Conservation (phyloP, 1,140 invertebrate genomes). For the Lethrus apterus region DNA sequence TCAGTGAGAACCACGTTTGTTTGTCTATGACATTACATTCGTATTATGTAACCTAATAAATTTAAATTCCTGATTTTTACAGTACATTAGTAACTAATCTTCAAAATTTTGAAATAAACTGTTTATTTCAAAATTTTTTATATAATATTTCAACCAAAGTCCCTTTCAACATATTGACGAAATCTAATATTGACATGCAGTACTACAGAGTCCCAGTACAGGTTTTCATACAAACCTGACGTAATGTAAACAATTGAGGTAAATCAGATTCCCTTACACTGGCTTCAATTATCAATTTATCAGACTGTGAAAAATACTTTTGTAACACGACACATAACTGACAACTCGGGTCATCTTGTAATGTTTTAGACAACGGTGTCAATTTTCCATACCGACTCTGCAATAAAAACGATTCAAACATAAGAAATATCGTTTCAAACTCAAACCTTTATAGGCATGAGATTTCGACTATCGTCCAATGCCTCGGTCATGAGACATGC, state of each 20-base stretch:
- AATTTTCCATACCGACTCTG: slow-evolving; percentile 87
- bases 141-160: too few species aligned
- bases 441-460: slow-evolving; percentile 73
- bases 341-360: slow-evolving; percentile 93
- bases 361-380: slow-evolving; percentile 80
- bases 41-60: too few species aligned
- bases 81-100: too few species aligned
- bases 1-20: too few species aligned
- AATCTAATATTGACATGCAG: neutral
- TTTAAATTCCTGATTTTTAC: too few species aligned
- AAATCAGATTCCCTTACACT: slow-evolving; percentile 77
- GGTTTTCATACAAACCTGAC: slow-evolving; percentile 56
- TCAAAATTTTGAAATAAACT: too few species aligned
- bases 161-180: too few species aligned
- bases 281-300: slow-evolving; percentile 67
- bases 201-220: too few species aligned
- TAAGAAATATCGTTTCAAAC: neutral
- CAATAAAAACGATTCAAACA: slow-evolving; percentile 22
- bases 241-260: slow-evolving; percentile 80
- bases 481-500: slow-evolving; percentile 93
- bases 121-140: too few species aligned
- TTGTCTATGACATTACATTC: too few species aligned
- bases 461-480: slow-evolving; percentile 74
- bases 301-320: slow-evolving; percentile 72
- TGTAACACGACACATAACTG: slow-evolving; percentile 85